Base-by-base conservation (phyloP, 35 echinoderm and acorn worm species). In the Ptychodera flava region DNA sequence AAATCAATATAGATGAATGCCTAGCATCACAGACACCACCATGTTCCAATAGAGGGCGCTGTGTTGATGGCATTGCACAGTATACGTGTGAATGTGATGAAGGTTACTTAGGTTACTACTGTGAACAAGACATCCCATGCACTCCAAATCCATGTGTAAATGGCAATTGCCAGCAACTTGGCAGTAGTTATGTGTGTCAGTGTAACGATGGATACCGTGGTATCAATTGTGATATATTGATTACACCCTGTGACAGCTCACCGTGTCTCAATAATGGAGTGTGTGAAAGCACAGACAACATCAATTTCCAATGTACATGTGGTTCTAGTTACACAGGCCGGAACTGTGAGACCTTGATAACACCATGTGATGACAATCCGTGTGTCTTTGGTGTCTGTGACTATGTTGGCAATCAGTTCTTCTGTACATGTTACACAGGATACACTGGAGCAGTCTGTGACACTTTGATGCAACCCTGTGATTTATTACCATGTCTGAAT, bases 1-100 rank as follows among this genome's bases (percentile, higher is more conserved):
- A 94, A 79, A 99, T 94, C 12, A 88, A 99, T 45, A 91, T 99
- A 10, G 93, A 97, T 76, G 88, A 92, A 31, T 99, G 95, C 88
- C 78, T 95, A 16, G 79, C 87, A 29, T 89, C 93, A 80, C 88
- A 89, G 36, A 82, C 82, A 76, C 85, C 92, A 6, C 92, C 90
- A 28, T 99, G 96, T 81, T 38, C 36, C 1, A 91, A 94, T 75
- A 83, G 89, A 32, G 96, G 96, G 29, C 87, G 81, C 1, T 99
- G 96, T 83, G 94, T 94, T 16, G 93, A 99, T 64, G 80, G 78
- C 12, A 27, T 78, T 0, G 33, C 34, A 15, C 77, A 89, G 0
- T 99, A 87, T 52, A 78, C 32, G 15, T 99, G 96, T 78, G 86
- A 94, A 1, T 99, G 96, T 80, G 81, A n/a, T 0, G 36, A 28